phyloP scores from a whole-genome alignment of 2,888 invertebrate genomes.

The Rhagophthalmus giganteus region DNA sequence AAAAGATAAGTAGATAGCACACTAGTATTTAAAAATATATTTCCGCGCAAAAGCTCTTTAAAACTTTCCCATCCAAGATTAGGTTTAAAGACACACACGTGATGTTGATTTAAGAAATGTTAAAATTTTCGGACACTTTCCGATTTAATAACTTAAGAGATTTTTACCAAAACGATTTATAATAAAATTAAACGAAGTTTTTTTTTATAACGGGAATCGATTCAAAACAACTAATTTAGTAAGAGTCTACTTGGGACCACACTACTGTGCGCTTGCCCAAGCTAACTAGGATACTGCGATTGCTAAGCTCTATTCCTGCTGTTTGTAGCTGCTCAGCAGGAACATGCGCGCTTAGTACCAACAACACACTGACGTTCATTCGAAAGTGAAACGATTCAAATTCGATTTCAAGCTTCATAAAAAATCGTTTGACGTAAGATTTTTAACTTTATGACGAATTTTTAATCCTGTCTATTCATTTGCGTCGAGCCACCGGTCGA shows the following conservation, averaged over 20 bases:
- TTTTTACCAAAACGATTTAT: constrained; percentile 4
- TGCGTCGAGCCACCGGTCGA: no score
- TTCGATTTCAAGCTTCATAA: constrained; percentile 50
- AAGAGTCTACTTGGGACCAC: constrained; percentile 54
- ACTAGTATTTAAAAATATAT: constrained; percentile 4
- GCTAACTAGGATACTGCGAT: constrained; percentile 53
- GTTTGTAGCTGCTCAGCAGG: constrained; percentile 49
- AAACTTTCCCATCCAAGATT: constrained; percentile 7
- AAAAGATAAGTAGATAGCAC: neutral
- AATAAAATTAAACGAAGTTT: constrained; percentile 2
- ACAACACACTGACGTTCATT: constrained; percentile 53
- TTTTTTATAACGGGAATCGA: constrained; percentile 8
- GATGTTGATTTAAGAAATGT: constrained; percentile 13
- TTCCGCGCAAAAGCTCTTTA: constrained; percentile 9
- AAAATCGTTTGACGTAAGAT: constrained; percentile 49
- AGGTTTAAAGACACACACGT: constrained; percentile 14
- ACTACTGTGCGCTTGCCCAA: constrained; percentile 56
- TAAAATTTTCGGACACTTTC: constrained; percentile 2
- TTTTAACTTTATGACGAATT: constrained; percentile 32
- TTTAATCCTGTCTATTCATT: no score
- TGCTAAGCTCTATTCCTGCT: constrained; percentile 48
- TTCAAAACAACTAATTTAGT: constrained; percentile 22
- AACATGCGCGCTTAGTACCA: constrained; percentile 47
- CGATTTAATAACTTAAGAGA: no score
- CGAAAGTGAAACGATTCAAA: constrained; percentile 55